phyloP scores from a whole-genome alignment of 2,888 invertebrate genomes.

The Perdita meconis region DNA sequence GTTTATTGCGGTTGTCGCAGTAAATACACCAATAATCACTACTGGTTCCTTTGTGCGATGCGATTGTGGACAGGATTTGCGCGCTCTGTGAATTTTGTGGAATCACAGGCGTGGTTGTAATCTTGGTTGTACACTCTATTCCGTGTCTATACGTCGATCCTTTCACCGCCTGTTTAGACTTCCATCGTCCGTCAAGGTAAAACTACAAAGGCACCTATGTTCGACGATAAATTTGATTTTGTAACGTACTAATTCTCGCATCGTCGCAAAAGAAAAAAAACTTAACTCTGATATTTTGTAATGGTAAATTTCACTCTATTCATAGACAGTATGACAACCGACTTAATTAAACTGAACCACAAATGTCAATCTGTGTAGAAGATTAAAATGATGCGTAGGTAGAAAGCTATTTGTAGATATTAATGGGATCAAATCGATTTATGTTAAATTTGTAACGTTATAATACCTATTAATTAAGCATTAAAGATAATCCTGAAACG shows the following conservation, averaged over 20 bases:
- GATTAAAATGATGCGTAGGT: conserved; percentile 3
- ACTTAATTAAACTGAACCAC: neutral
- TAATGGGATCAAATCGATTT: conserved; percentile 14
- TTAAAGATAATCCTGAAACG: conserved; percentile 1
- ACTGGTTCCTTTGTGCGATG: neutral
- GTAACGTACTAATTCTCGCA: neutral
- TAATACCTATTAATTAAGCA: neutral
- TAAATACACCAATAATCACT: neutral
- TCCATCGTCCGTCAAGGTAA: conserved; percentile 41
- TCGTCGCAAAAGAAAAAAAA: too few relatives aligned
- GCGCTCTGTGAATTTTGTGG: conserved; percentile 36
- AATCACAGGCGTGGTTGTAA: conserved; percentile 59
- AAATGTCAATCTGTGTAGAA: neutral
- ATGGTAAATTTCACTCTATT: neutral
- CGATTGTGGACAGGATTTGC: conserved; percentile 8
- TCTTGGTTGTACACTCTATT: conserved; percentile 38
- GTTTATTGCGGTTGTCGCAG: neutral
- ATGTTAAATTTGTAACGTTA: conserved; percentile 2
- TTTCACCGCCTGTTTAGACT: conserved; percentile 45
- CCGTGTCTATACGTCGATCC: conserved; percentile 33
- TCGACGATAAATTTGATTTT: neutral
- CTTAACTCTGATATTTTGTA: too few relatives aligned
- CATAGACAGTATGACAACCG: neutral
- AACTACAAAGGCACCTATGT: conserved; percentile 13
- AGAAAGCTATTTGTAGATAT: too few relatives aligned